A percentile compares a stretch with the other conserved stretches of the same genome.
These are phyloP conservation scores for Papilio polytes DNA, from an alignment of 1,140 invertebrate species.

Conservation along the genomic window DNA sequence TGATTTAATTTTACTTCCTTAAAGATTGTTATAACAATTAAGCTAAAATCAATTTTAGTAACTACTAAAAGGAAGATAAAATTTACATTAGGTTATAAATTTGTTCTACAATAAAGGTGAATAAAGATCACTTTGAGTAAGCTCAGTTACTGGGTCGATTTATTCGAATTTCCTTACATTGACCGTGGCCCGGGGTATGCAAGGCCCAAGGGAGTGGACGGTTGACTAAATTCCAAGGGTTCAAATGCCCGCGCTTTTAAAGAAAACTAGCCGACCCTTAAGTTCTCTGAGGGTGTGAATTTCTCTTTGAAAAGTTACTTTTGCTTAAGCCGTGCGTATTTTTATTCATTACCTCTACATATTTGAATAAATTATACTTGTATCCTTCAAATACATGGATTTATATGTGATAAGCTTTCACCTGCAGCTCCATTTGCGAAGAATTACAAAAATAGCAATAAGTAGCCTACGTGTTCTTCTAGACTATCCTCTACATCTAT, in stretches of 20 bases:
- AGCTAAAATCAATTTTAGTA: neutral
- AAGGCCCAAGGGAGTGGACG: conserved; percentile 64
- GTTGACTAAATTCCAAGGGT: conserved; percentile 75
- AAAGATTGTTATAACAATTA: neutral
- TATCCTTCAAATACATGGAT: neutral
- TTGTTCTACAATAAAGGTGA: neutral
- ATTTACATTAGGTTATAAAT: neutral
- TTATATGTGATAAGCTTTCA: no score
- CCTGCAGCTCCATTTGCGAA: no score
- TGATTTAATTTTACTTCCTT: neutral
- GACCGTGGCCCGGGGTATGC: conserved; percentile 71
- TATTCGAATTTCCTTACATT: conserved; percentile 67
- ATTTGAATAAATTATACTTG: neutral
- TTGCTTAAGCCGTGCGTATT: conserved; percentile 31
- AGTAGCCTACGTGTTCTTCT: no score
- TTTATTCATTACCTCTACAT: neutral
- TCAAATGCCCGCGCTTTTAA: conserved; percentile 75
- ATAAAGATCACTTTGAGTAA: conserved; percentile 32
- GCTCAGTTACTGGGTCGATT: conserved; percentile 51
- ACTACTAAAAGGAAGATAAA: neutral
- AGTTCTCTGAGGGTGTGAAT: conserved; percentile 68
- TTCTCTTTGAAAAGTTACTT: conserved; percentile 67
- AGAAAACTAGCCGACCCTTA: conserved; percentile 76
- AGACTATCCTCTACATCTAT: no score
- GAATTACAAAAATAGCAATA: no score